These are phyloP conservation scores for Catharus ustulatus DNA, from an alignment of 2,797 vertebrate species.

Conservation along the genomic window DNA sequence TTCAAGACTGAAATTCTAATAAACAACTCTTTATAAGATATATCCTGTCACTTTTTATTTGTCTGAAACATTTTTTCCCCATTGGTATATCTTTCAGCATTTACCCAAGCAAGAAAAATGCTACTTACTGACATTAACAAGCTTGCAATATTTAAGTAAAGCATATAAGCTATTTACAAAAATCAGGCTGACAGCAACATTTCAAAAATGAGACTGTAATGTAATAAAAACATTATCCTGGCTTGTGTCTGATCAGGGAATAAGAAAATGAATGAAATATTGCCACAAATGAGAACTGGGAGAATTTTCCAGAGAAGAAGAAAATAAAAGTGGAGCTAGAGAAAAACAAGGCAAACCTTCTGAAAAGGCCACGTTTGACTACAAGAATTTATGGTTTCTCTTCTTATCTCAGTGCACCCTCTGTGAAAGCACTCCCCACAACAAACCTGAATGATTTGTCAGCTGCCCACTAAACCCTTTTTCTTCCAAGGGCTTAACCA, in stretches of 20 bases:
- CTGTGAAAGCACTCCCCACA: not conserved
- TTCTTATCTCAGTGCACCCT: not conserved
- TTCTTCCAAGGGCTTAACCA: not conserved
- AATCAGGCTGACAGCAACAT: not conserved
- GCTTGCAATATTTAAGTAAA: conserved; percentile 53
- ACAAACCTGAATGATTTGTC: not conserved
- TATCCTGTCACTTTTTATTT: conserved; percentile 45
- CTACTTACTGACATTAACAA: not conserved
- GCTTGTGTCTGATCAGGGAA: not conserved
- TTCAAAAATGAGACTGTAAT: conserved; percentile 39
- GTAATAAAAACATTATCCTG: conserved; percentile 17
- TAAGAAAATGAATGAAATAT: conserved; percentile 8
- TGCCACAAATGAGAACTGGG: not conserved
- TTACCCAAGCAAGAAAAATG: not conserved
- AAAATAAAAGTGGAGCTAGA: not conserved
- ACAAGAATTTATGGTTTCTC: not conserved
- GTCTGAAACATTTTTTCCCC: conserved; percentile 26
- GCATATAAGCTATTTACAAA: conserved; percentile 33
- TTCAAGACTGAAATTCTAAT: conserved; percentile 19
- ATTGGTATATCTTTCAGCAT: not conserved
- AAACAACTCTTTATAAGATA: conserved; percentile 52
- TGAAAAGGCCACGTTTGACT: not conserved
- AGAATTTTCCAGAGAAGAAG: not conserved
- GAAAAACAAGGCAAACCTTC: not conserved
- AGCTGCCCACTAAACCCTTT: not conserved